Conservation (phyloP, 2,888 invertebrate genomes). For the Sinhomidia bicolor region DNA sequence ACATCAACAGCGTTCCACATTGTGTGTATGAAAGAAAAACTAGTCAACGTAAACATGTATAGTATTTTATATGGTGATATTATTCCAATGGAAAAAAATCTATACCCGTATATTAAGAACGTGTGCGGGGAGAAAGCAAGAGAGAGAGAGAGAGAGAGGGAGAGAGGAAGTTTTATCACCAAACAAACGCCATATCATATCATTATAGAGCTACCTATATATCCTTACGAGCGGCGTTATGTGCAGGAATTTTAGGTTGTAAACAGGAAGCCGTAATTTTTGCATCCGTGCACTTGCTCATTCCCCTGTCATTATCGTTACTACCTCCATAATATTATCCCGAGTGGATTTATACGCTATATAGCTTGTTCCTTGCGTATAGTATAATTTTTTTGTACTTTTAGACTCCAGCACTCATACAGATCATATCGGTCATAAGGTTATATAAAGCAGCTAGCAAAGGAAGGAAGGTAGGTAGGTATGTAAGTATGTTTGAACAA, state of each 20-base stretch:
- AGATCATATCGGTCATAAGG: too few species aligned
- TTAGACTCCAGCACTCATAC: neutral
- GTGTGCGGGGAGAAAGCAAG: too few species aligned
- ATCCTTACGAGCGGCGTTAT: too few species aligned
- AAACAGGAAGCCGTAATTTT: constrained; percentile 27
- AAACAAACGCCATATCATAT: too few species aligned
- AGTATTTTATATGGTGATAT: too few species aligned
- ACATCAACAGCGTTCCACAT: constrained; percentile 66
- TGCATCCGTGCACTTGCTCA: constrained; percentile 45
- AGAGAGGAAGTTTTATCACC: too few species aligned
- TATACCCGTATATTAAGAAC: neutral
- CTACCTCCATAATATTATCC: constrained; percentile 24
- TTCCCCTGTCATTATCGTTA: constrained; percentile 33
- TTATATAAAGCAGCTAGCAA: too few species aligned
- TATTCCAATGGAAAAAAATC: neutral
- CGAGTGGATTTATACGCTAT: neutral
- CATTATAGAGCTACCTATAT: too few species aligned
- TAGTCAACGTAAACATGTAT: neutral
- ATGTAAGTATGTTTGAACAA: too few species aligned
- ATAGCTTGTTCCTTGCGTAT: neutral
- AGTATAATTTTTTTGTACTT: too few species aligned
- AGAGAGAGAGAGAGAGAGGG: too few species aligned
- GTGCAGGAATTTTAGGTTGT: constrained; percentile 16
- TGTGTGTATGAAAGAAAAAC: constrained; percentile 18
- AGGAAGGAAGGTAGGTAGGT: too few species aligned